Conservation (phyloP, 2,888 invertebrate species). For the Thelaira solivaga region DNA sequence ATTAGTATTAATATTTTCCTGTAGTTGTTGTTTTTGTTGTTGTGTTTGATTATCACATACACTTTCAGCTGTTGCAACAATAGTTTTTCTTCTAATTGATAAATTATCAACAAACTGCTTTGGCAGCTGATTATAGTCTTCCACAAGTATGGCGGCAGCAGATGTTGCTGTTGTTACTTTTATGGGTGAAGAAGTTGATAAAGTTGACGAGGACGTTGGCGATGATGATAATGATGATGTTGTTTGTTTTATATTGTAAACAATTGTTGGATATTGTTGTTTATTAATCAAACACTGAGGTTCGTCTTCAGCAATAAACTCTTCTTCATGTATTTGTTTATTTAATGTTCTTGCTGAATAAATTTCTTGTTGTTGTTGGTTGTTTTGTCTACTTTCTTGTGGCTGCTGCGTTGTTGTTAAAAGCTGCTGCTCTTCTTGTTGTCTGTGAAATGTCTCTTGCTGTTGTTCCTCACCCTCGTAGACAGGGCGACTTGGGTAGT, state of each 20-base stretch:
- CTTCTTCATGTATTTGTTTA: conserved; percentile 24
- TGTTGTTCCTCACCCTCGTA: conserved; percentile 65
- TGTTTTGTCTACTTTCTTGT: conserved; percentile 23
- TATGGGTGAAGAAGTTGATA: conserved; percentile 30
- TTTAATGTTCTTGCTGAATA: conserved; percentile 26
- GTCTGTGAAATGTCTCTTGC: conserved; percentile 19
- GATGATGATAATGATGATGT: conserved; percentile 21
- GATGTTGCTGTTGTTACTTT: conserved; percentile 35
- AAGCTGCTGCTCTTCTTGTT: conserved; percentile 49
- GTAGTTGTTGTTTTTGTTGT: conserved; percentile 10
- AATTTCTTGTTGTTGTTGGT: conserved; percentile 27
- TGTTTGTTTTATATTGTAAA: conserved; percentile 19
- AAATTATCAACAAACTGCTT: conserved; percentile 41
- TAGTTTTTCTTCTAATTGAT: conserved; percentile 24
- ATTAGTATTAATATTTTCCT: not conserved
- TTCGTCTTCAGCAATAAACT: conserved; percentile 28
- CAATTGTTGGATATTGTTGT: conserved; percentile 55
- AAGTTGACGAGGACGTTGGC: too few species aligned
- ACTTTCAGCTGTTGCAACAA: conserved; percentile 50
- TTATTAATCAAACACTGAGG: conserved; percentile 36
- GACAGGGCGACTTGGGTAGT: conserved; percentile 72
- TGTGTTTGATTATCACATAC: conserved; percentile 20
- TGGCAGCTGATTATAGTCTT: conserved; percentile 40
- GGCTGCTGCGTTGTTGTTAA: conserved; percentile 39
- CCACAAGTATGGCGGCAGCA: conserved; percentile 14